Base-by-base conservation (phyloP, 2,113 vertebrate species). In the Parotia lawesii region DNA sequence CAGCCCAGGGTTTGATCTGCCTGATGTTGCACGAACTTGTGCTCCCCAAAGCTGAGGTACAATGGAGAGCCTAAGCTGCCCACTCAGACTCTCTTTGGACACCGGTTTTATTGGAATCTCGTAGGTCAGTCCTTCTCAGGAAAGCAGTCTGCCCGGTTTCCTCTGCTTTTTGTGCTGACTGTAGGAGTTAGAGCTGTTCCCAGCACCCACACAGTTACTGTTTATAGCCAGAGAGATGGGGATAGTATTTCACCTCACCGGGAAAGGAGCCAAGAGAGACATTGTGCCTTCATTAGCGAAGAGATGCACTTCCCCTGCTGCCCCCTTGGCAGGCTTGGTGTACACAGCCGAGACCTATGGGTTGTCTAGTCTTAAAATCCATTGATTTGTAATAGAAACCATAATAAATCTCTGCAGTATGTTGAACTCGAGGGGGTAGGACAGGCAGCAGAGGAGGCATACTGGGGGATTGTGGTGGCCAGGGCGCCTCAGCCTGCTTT, bases 91-190 rank as follows among this genome's bases (percentile, higher is more conserved):
- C 42, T 28, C 48, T 65, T 45, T 25, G 50, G 56, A 77, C 58
- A 31, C 2, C 0, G 1, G 28, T 76, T 90, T 90, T 89, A 37
- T 6, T 67, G 50, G 47, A 60, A 67, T 78, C 48, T 31, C 0
- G 0, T 28, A 28, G 65, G n/a, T 23, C 86, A 81, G 51, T 65
- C 53, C 66, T 66, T 58, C 69, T 62, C 84, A 35, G 80, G 57
- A 77, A 88, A 75, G 78, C 3, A 6, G 53, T 79, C 83, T 82
- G 65, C 67, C 60, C 0, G 0, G 4, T 90, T 95, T 91, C 79
- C 78, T 90, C 75, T 76, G 67, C 71, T 74, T 79, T 89, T 83
- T 87, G 51, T 88, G 87, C 86, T 86, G 81, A 76, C 62, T 72
- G 72, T 31, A 75, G 80, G 87, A 92, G 81, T 69, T 83, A 80